Conservation (phyloP, 2,888 invertebrate genomes). For the Eulithis prunata region DNA sequence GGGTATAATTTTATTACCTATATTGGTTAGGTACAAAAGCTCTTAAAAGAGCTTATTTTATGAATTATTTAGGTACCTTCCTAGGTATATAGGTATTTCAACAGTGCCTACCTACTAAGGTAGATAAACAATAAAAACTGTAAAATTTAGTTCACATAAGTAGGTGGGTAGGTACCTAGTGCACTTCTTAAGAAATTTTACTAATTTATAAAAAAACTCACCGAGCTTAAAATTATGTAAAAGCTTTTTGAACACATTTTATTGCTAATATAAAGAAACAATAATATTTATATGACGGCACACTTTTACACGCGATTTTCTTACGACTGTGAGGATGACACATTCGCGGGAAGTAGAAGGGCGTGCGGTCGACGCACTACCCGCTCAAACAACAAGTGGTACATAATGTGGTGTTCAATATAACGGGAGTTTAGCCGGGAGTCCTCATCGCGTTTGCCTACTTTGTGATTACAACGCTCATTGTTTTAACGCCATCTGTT, state of each 20-base stretch:
- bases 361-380: slow-evolving; percentile 83
- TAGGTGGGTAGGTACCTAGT: slow-evolving; percentile 4
- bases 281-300: slow-evolving; percentile 48
- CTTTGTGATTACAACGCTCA: slow-evolving; percentile 54
- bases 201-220: slow-evolving; percentile 51
- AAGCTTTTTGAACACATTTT: slow-evolving; percentile 70
- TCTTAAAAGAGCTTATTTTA: too few species aligned
- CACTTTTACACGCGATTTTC: slow-evolving; percentile 73
- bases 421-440: slow-evolving; percentile 82
- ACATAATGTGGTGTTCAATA: slow-evolving; percentile 66
- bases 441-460: slow-evolving; percentile 68
- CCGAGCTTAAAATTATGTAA: slow-evolving; percentile 63
- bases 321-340: slow-evolving; percentile 73
- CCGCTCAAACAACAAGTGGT: slow-evolving; percentile 80
- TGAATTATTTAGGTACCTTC: too few species aligned
- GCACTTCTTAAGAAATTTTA: background rate
- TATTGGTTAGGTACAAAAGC: too few species aligned
- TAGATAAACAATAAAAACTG: too few species aligned
- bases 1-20: too few species aligned
- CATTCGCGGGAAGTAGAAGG: slow-evolving; percentile 78
- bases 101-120: too few species aligned
- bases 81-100: too few species aligned
- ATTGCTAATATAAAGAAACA: slow-evolving; percentile 48
- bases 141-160: too few species aligned
- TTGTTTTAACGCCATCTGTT: slow-evolving; percentile 68